Evolutionary conservation across 2,888 invertebrate species (phyloP).

Genomic region (Zaprionus lineosus): DNA sequence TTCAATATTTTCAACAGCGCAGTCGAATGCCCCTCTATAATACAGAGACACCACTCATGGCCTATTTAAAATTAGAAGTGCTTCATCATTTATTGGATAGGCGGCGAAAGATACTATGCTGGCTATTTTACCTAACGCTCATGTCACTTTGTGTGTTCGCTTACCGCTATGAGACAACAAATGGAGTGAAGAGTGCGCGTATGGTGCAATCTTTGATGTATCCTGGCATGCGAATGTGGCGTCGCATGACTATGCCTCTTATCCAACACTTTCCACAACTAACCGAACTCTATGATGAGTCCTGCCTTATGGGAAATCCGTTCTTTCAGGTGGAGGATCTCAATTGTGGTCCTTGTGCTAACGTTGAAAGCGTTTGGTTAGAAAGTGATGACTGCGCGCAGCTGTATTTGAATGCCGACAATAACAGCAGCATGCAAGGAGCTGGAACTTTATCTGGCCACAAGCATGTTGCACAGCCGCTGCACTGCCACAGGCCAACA

Average conservation of each 20-base stretch:
- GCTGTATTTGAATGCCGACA: slow-evolving; percentile 13
- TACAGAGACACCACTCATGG: slow-evolving; percentile 65
- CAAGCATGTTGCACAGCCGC: slow-evolving; percentile 29
- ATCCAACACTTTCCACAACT: slow-evolving; percentile 89
- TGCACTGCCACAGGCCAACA: slow-evolving; percentile 51
- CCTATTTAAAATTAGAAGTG: slow-evolving; percentile 82
- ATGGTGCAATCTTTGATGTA: slow-evolving; percentile 88
- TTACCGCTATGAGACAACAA: slow-evolving; percentile 75
- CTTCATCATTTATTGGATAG: slow-evolving; percentile 82
- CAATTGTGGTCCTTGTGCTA: slow-evolving; percentile 92
- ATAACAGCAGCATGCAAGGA: slow-evolving; percentile 1
- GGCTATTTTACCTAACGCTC: slow-evolving; percentile 78
- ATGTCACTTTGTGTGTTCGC: slow-evolving; percentile 79
- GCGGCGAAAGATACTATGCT: slow-evolving; percentile 81
- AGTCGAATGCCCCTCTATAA: slow-evolving; percentile 29
- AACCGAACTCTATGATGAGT: slow-evolving; percentile 91
- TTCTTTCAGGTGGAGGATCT: slow-evolving; percentile 91
- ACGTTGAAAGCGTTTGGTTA: slow-evolving; percentile 85
- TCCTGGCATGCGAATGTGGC: slow-evolving; percentile 89
- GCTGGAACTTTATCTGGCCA: slow-evolving; percentile 1
- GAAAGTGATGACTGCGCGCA: slow-evolving; percentile 57
- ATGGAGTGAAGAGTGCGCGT: slow-evolving; percentile 41
- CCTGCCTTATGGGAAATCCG: slow-evolving; percentile 92
- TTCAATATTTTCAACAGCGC: slow-evolving; percentile 84
- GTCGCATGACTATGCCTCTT: slow-evolving; percentile 90